Evolutionary conservation across 92 coral and sea anemone species (phyloP).

Genomic region (Anthopleura xanthogrammica): DNA sequence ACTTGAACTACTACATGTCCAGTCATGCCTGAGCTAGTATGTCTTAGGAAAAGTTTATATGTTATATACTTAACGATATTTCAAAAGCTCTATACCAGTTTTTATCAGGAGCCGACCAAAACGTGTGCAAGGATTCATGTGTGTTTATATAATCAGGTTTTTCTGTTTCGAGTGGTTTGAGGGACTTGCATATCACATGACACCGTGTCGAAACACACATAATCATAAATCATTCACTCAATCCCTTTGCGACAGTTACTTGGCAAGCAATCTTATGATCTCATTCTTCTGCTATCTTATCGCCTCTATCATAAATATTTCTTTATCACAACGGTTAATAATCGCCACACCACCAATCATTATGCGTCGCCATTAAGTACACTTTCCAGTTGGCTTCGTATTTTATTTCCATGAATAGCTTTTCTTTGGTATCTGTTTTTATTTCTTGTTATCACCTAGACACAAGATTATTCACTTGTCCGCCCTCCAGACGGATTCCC

Average conservation of each 20-base stretch:
- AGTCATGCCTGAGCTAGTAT: too few relatives aligned
- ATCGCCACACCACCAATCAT: too few relatives aligned
- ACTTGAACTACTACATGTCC: too few relatives aligned
- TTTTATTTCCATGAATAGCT: background rate
- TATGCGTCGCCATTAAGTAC: background rate
- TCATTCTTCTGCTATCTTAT: background rate
- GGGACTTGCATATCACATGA: background rate
- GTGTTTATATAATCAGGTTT: background rate
- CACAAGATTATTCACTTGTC: background rate
- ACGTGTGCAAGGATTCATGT: too few relatives aligned
- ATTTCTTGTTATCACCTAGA: background rate
- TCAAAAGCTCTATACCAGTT: too few relatives aligned
- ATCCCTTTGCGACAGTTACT: conserved; percentile 1
- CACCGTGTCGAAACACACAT: conserved; percentile 1
- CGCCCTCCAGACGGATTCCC: background rate
- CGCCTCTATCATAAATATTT: too few relatives aligned
- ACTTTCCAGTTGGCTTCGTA: too few relatives aligned
- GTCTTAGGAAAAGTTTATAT: too few relatives aligned
- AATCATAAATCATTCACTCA: conserved; percentile 28
- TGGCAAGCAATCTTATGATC: background rate
- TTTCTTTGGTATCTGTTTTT: background rate
- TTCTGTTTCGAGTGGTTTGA: background rate
- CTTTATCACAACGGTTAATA: too few relatives aligned
- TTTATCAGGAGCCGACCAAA: too few relatives aligned
- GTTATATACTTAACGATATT: too few relatives aligned